phyloP scores from a whole-genome alignment of 2,113 vertebrate genomes.

The Oryzias woworae region DNA sequence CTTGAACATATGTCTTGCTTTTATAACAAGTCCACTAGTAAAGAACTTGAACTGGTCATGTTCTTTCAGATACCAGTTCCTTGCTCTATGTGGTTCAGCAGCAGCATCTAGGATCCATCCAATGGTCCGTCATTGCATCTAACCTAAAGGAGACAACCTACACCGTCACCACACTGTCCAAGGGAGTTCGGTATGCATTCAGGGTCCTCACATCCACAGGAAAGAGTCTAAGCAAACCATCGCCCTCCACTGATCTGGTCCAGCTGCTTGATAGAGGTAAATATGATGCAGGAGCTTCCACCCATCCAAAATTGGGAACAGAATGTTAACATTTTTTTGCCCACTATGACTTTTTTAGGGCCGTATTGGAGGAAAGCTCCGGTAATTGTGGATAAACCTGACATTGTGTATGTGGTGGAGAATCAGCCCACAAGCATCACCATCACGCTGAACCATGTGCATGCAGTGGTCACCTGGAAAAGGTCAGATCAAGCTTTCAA shows the following conservation, averaged over 20 bases:
- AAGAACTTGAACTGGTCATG: not conserved
- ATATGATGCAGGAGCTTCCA: not conserved
- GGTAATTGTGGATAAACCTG: conserved; percentile 87
- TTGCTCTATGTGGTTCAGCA: conserved; percentile 90
- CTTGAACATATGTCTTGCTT: not conserved
- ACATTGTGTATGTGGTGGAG: conserved; percentile 86
- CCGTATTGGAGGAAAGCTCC: conserved; percentile 86
- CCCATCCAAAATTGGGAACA: not conserved
- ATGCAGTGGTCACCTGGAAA: conserved; percentile 88
- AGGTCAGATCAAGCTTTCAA: conserved; percentile 70
- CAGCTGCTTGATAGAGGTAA: conserved; percentile 87
- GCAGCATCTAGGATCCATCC: conserved; percentile 86
- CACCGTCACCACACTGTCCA: conserved; percentile 80
- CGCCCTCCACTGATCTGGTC: conserved; percentile 79
- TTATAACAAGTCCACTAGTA: not conserved
- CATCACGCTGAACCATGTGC: conserved; percentile 90
- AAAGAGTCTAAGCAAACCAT: conserved; percentile 90
- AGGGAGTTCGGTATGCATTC: conserved; percentile 88
- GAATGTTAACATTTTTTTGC: not conserved
- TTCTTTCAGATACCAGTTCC: conserved; percentile 75
- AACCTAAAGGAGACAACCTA: conserved; percentile 82
- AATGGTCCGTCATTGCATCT: conserved; percentile 84
- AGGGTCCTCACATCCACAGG: conserved; percentile 85
- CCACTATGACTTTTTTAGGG: conserved; percentile 66
- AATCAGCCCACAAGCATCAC: conserved; percentile 83